Evolutionary conservation across 2,888 invertebrate genomes (phyloP), one percentile per base, ranked within the genome.

Genomic region (Dendrolimus houi): DNA sequence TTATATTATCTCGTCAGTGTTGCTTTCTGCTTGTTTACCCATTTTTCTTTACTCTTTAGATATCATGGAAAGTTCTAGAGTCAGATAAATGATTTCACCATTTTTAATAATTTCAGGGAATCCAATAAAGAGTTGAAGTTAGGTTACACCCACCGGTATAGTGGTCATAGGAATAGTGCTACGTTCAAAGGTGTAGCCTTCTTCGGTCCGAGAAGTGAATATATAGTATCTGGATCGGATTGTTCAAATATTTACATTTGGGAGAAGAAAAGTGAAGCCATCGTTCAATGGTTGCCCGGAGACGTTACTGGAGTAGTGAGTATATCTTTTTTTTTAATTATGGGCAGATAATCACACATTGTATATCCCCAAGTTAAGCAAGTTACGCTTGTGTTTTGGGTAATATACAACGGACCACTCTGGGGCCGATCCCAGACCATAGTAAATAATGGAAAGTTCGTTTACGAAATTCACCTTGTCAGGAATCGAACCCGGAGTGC

Each of bases 171-270:
- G 54, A 95, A 95, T 77, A 92, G 92, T 61, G 93, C 93, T 53
- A 95, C 95, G 7, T 94, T 98, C 60, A 98, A 98, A 83, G 97
- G 97, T 0, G 97, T 98, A 0, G 95, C 97, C 71, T 99, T 97
- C 89, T 98, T 96, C 84, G 99, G 99, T 0, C 96, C 97, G 0
- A 93, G 93, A 67, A 97, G 97, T 65, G 96, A 99, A 81, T 99
- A 94, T 78, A 90, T 99, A 2, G 94, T 98, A 9, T 98, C 98
- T 54, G 99, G 99, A 1, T 98, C 97, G 2, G 98, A 99, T 80
- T 98, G 98, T 83, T 96, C 97, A 8, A 93, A 98, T 75, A 93
- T 86, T 78, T 96, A 94, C 75, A 93, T 98, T 57, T 99, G 99
- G 98, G 97, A 98, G 70, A 96, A 95, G 80, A 92, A 95, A 56